Conservation (phyloP, 2,888 invertebrate species). For the Eucera pruinosa region DNA sequence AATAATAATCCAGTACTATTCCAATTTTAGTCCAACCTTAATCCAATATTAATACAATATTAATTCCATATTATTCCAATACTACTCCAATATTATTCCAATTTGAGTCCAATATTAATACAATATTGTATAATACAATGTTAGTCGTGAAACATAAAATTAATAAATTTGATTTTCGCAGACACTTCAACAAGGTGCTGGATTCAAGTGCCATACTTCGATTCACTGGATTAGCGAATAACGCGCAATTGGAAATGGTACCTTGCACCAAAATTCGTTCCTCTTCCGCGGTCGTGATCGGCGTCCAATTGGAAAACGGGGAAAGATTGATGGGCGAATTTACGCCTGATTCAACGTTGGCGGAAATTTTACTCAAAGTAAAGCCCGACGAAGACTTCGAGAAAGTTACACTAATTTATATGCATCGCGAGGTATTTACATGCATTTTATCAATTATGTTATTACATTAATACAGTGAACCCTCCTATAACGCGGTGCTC, state of each 20-base stretch:
- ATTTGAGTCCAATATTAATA: too few relatives aligned
- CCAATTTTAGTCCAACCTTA: too few relatives aligned
- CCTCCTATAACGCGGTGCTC: too few relatives aligned
- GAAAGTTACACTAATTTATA: constrained; percentile 76
- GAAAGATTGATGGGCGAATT: constrained; percentile 87
- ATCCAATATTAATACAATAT: too few relatives aligned
- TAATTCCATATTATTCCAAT: too few relatives aligned
- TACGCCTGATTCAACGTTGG: constrained; percentile 86
- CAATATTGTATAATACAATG: not conserved
- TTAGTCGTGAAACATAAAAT: not conserved
- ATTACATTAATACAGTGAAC: too few relatives aligned
- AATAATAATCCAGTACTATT: too few relatives aligned
- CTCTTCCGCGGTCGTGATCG: constrained; percentile 89
- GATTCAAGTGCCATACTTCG: constrained; percentile 92
- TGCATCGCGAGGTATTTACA: constrained; percentile 80
- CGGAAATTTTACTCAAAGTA: constrained; percentile 86
- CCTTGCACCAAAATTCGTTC: constrained; percentile 88
- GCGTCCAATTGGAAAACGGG: constrained; percentile 92
- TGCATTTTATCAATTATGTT: too few relatives aligned
- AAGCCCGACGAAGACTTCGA: constrained; percentile 85
- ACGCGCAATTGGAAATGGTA: constrained; percentile 94
- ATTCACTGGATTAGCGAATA: constrained; percentile 95
- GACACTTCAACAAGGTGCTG: constrained; percentile 91
- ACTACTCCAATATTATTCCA: too few relatives aligned
- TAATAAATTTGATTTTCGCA: too few relatives aligned